Evolutionary conservation across 2,888 invertebrate genomes (phyloP), one percentile per base, ranked within the genome.

Genomic region (Drosophila mercatorum): DNA sequence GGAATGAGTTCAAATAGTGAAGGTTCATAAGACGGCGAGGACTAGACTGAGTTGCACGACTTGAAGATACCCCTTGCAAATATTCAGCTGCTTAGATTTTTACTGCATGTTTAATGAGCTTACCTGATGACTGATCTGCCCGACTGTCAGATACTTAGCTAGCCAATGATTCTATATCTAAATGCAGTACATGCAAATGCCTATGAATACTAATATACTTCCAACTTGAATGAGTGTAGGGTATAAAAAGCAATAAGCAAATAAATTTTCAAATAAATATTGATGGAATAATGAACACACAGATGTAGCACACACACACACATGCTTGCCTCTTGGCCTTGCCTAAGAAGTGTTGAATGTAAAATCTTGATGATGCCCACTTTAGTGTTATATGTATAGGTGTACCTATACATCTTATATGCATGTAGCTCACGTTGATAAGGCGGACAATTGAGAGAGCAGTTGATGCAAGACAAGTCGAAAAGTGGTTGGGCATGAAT

Each of bases 401-500:
- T 31, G 5, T 17, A 12, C 3, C 28, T 26, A 26, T 10, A 55
- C 2, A 8, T 53, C 34, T 34, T 34, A 6, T 14, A 8, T 53
- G 28, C 17, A 38, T 14, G n/a, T 49, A 47, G 11, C 12, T 56
- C 22, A 52, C 75, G 79, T 55, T 46, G 78, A 82, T 81, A 74
- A 74, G 66, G 67, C 76, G 72, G 58, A 75, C 88, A 91, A 90
- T 91, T 88, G 90, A 78, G 34, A 65, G 17, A 84, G 57, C 68
- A 56, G 73, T 70, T 62, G 64, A 55, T 55, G 67, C 60, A 68
- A 68, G 73, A 65, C 62, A 72, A 38, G 63, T 53, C 52, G 73
- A 62, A 57, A 68, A 28, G 68, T 56, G 46, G 46, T 7, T 51
- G 62, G 64, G 62, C 55, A 41, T 55, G 55, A 77, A 82, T 84